phyloP scores from a whole-genome alignment of 2,888 invertebrate genomes.

The Suillia variegata region DNA sequence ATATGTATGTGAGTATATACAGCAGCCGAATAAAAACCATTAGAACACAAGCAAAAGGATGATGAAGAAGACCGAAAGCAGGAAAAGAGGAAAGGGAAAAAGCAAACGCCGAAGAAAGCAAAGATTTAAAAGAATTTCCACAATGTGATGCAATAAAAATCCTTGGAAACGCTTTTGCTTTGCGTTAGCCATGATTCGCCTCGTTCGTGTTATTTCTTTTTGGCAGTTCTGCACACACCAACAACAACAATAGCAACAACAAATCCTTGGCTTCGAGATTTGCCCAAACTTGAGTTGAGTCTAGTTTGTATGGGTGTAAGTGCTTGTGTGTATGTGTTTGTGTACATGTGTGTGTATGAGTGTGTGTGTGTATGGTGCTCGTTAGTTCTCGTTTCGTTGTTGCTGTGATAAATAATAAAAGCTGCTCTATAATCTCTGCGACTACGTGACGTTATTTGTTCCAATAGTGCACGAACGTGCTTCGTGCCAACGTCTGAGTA shows the following conservation, averaged over 20 bases:
- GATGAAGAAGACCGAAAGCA: too few relatives aligned
- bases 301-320: too few relatives aligned
- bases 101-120: conserved; percentile 46
- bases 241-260: too few relatives aligned
- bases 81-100: conserved; percentile 19
- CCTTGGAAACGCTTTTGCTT: conserved; percentile 37
- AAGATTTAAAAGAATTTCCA: conserved; percentile 55
- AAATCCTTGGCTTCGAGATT: too few relatives aligned
- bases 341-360: too few relatives aligned
- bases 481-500: too few relatives aligned
- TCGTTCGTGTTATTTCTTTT: not conserved
- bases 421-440: conserved; percentile 60
- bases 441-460: conserved; percentile 60
- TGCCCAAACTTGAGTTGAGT: too few relatives aligned
- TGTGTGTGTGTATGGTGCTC: conserved; percentile 19
- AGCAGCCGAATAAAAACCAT: too few relatives aligned
- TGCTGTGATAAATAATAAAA: conserved; percentile 55
- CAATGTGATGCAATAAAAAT: conserved; percentile 54
- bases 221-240: too few relatives aligned
- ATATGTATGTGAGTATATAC: too few relatives aligned
- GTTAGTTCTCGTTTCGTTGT: conserved; percentile 38
- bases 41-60: not conserved
- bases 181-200: conserved; percentile 30
- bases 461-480: conserved; percentile 56
- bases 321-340: not conserved